Evolutionary conservation across 1,140 invertebrate species (phyloP), one percentile per base, ranked within the genome.

Genomic region (Halyomorpha halys): DNA sequence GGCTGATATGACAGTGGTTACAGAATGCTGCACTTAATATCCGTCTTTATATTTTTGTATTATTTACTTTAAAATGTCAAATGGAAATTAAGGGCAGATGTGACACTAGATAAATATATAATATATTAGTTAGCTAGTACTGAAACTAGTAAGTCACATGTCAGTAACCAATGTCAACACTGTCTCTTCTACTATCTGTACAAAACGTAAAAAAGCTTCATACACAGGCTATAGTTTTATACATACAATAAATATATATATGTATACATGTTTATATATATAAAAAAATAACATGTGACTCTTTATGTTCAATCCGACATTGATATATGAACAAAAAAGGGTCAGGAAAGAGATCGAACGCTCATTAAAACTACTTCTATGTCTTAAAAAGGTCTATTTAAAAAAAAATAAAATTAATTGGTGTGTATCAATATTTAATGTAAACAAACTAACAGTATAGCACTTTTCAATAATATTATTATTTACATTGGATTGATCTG

Each of bases 1-100:
- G 61, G 61, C 61, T 63, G 61, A 63, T 63, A 63, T 63, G 61
- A 63, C 51, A 63, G 61, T 25, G 49, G 61, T 51, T 63, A 63
- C 61, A 63, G 61, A 63, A 18, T 47, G n/a, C 25, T 51, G 44
- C 61, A 53, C 47, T 51, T 49, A 30, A 27, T 53, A 63, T 63
- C 19, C 14, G 61, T 25, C 25, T 19, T 44, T 44, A 39, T 39
- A 39, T 39, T 39, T 39, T 39, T 39, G 34, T 39, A 39, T 39
- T 6, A 39, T 39, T 39, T 39, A 39, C 34, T 23, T 15, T 56
- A 21, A 19, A 21, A 49, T 18, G 47, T 49, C 21, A 49, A 56
- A 39, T 39, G 34, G 53, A 56, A 21, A 56, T 56, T 56, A 56
- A 56, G 21, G 15, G 53, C 53, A 56, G 53, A 56, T 56, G 53